Evolutionary conservation across 2,113 vertebrate genomes (phyloP).

Genomic region (Gadus chalcogrammus): DNA sequence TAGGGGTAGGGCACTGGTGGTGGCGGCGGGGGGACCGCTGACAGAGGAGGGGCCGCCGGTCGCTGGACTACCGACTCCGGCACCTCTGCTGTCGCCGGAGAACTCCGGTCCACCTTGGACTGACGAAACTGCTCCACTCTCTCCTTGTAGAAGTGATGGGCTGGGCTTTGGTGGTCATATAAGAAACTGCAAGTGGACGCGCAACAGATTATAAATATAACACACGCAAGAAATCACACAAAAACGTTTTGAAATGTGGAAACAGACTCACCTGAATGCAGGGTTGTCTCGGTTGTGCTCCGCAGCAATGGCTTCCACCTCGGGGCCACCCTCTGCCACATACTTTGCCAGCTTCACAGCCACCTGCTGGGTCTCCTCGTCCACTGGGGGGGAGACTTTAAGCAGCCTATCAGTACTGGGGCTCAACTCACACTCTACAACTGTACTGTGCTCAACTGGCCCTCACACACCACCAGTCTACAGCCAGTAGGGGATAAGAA

Average conservation of each 20-base stretch:
- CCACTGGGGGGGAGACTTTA: conserved; percentile 99
- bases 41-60: conserved; percentile 39
- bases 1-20: background rate
- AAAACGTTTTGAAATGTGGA: background rate
- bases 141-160: conserved; percentile 81
- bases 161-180: conserved; percentile 84
- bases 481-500: conserved; percentile 79
- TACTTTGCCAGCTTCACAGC: conserved; percentile 88
- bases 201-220: background rate
- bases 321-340: conserved; percentile 89
- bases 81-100: conserved; percentile 16
- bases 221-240: background rate
- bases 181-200: conserved; percentile 77
- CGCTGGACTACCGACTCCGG: conserved; percentile 24
- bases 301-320: conserved; percentile 88
- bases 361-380: conserved; percentile 84
- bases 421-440: conserved; percentile 90
- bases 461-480: conserved; percentile 81
- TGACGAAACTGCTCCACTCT: conserved; percentile 83
- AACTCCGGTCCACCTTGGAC: conserved; percentile 49
- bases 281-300: conserved; percentile 87
- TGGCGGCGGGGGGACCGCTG: conserved; percentile 14
- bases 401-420: conserved; percentile 96
- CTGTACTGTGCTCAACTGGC: conserved; percentile 78
- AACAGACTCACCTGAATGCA: conserved; percentile 79